These are phyloP conservation scores for Tyrannus savana DNA, from an alignment of 2,113 vertebrate species.

Conservation along the genomic window DNA sequence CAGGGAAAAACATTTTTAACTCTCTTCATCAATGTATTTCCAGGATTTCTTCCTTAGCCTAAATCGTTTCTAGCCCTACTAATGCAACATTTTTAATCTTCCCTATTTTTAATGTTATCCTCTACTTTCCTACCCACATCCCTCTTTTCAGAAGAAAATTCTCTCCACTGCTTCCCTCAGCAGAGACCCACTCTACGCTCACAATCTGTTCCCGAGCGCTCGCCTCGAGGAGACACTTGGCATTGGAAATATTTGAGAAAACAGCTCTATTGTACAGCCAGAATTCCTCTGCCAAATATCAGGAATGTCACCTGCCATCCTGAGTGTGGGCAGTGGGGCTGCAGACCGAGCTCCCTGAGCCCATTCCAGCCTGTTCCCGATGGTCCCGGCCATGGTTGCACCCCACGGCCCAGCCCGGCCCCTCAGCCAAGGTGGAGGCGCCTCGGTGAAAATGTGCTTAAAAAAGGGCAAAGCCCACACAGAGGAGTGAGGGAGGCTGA, in stretches of 20 bases:
- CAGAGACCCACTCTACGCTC: not conserved
- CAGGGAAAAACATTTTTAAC: not conserved
- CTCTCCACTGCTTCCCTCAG: not conserved
- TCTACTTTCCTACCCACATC: slow-evolving; percentile 15
- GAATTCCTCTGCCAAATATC: not conserved
- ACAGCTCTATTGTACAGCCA: not conserved
- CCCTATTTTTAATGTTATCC: slow-evolving; percentile 25
- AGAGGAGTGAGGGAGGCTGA: not conserved
- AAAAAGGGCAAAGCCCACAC: not conserved
- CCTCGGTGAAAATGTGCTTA: fast-evolving
- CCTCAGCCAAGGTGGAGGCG: fast-evolving
- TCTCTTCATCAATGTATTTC: not conserved
- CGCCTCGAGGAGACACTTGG: not conserved
- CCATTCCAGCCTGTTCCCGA: fast-evolving
- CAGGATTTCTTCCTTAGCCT: not conserved
- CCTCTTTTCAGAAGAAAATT: slow-evolving; percentile 16
- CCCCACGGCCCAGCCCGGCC: not conserved
- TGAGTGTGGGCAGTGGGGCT: fast-evolving
- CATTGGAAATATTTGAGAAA: not conserved
- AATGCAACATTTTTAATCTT: slow-evolving; percentile 6
- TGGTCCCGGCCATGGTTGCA: fast-evolving
- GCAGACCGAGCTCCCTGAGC: not conserved
- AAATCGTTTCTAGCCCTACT: not conserved
- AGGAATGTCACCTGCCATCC: not conserved
- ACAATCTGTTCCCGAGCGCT: slow-evolving; percentile 36